Conservation (phyloP, 1,140 invertebrate species). For the Drosophila setifemur region DNA sequence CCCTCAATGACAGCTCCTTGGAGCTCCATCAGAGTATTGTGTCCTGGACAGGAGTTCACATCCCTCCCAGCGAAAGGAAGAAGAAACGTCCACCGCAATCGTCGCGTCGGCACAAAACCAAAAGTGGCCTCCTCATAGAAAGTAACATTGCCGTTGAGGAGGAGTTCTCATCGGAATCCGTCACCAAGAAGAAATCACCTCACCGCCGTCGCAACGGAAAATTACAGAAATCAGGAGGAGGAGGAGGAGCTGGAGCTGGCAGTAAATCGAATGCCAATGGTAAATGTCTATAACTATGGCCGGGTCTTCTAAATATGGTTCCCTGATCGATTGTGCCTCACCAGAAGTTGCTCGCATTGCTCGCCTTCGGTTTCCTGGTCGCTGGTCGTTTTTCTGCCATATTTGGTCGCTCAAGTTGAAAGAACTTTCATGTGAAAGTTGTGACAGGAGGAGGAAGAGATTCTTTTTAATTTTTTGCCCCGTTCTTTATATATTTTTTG, state of each 20-base stretch:
- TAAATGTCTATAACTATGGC: slow-evolving; percentile 44
- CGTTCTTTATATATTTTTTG: slow-evolving; percentile 16
- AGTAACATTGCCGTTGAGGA: slow-evolving; percentile 62
- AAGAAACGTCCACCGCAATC: slow-evolving; percentile 8
- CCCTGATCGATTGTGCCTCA: slow-evolving; percentile 63
- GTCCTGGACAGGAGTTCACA: slow-evolving; percentile 62
- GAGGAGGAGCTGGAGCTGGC: neutral
- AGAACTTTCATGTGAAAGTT: slow-evolving; percentile 81
- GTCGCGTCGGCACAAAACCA: slow-evolving; percentile 63
- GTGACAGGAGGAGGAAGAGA: slow-evolving; percentile 78
- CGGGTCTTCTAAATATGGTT: slow-evolving; percentile 68
- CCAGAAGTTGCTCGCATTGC: slow-evolving; percentile 55
- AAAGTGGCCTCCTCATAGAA: slow-evolving; percentile 74
- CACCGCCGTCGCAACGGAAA: slow-evolving; percentile 70
- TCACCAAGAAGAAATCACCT: slow-evolving; percentile 46
- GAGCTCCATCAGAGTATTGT: slow-evolving; percentile 55
- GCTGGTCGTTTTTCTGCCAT: slow-evolving; percentile 63
- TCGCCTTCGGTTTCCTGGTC: slow-evolving; percentile 57
- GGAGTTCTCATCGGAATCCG: slow-evolving; percentile 26
- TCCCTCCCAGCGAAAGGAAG: slow-evolving; percentile 4
- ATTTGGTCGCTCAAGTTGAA: slow-evolving; percentile 79
- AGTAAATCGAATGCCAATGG: slow-evolving; percentile 58
- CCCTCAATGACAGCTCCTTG: slow-evolving; percentile 26
- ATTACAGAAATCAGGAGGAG: slow-evolving; percentile 49
- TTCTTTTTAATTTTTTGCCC: slow-evolving; percentile 49